Percentiles rank a stretch among this genome's conserved stretches.
Conservation (phyloP, 2,888 invertebrate genomes). For the Copidosoma aretas region DNA sequence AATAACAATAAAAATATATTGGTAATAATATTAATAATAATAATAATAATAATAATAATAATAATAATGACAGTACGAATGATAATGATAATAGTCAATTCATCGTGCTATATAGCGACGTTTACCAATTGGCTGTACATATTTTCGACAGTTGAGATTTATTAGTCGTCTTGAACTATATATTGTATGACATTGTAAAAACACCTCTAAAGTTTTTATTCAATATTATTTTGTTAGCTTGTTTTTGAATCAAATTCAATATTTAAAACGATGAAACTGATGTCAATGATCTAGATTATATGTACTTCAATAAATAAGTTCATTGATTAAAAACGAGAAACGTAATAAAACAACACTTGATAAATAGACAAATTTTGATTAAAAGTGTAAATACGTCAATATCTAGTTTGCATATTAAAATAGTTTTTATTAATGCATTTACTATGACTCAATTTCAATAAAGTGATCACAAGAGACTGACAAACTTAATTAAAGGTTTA, state of each 20-base stretch:
- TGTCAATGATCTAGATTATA: slow-evolving; percentile 21
- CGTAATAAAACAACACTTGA: too few relatives aligned
- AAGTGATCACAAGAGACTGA: slow-evolving; percentile 31
- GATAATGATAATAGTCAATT: too few relatives aligned
- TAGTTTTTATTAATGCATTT: slow-evolving; percentile 19
- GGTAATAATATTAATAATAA: too few relatives aligned
- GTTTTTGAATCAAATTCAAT: slow-evolving; percentile 20
- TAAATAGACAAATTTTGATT: too few relatives aligned
- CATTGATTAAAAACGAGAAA: too few relatives aligned
- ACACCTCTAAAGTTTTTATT: not conserved
- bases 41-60: too few relatives aligned
- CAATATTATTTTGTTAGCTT: slow-evolving; percentile 4
- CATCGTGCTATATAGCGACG: too few relatives aligned
- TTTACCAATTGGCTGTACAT: slow-evolving; percentile 25
- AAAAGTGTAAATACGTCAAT: too few relatives aligned
- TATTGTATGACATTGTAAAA: slow-evolving; percentile 10
- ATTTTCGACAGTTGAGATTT: slow-evolving; percentile 5
- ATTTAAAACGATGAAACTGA: slow-evolving; percentile 2
- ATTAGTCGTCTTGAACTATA: not conserved
- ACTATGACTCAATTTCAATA: slow-evolving; percentile 14
- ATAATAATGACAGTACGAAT: too few relatives aligned
- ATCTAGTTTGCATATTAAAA: too few relatives aligned
- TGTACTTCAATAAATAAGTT: slow-evolving; percentile 30
- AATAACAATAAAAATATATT: too few relatives aligned
- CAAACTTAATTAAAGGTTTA: too few relatives aligned